phyloP scores from a whole-genome alignment of 1,140 invertebrate genomes.

The Triops cancriformis region DNA sequence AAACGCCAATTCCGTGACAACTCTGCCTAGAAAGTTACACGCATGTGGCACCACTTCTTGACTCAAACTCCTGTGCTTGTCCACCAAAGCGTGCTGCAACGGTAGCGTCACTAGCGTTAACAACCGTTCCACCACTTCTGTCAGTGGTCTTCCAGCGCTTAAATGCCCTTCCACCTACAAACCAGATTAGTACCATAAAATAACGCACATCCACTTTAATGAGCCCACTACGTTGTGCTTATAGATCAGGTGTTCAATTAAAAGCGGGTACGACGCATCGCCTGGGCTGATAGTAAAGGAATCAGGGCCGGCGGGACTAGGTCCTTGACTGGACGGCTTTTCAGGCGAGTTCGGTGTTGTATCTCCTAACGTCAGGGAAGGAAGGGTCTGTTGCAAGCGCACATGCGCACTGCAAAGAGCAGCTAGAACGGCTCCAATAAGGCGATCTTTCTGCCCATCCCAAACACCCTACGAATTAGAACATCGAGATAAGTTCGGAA shows the following conservation, averaged over 20 bases:
- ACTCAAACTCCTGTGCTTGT: not conserved
- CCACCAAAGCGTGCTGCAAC: constrained; percentile 52
- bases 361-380: constrained; percentile 49
- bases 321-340: constrained; percentile 4
- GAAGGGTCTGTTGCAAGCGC: constrained; percentile 66
- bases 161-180: constrained; percentile 41
- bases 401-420: constrained; percentile 69
- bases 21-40: constrained; percentile 71
- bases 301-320: constrained; percentile 19
- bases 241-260: constrained; percentile 72
- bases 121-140: constrained; percentile 72
- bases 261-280: constrained; percentile 55
- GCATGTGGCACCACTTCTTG: constrained; percentile 63
- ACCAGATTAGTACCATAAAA: constrained; percentile 28
- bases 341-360: constrained; percentile 43
- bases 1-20: constrained; percentile 79
- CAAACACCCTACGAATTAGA: not conserved
- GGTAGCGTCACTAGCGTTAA: constrained; percentile 72
- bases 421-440: constrained; percentile 70
- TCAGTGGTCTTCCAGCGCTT: constrained; percentile 56
- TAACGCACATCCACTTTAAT: not conserved
- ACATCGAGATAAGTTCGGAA: too few species aligned
- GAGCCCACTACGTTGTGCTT: constrained; percentile 49
- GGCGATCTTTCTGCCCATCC: constrained; percentile 47
- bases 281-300: constrained; percentile 26